Evolutionary conservation across 2,888 invertebrate species (phyloP).

Genomic region (Tipula vernalis): DNA sequence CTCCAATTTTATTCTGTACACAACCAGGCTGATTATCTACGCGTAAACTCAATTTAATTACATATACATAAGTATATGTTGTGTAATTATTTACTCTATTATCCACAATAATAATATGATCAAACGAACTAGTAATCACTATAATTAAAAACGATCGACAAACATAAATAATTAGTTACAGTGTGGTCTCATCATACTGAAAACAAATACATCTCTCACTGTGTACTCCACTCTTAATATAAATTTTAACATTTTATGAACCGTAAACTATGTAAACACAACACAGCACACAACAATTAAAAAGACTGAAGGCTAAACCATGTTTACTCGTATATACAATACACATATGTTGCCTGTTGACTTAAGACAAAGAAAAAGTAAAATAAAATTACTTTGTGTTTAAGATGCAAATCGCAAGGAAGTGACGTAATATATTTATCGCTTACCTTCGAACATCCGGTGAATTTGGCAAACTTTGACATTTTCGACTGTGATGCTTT

Average conservation of each 20-base stretch:
- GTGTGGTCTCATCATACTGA: background rate
- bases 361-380: background rate
- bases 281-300: background rate
- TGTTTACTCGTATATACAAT: background rate
- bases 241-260: background rate
- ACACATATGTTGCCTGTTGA: background rate
- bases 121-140: background rate
- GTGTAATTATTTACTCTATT: too few relatives aligned
- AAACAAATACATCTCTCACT: background rate
- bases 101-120: background rate
- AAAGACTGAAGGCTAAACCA: background rate
- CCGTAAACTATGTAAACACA: background rate
- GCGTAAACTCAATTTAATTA: too few relatives aligned
- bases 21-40: too few relatives aligned
- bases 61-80: too few relatives aligned
- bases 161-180: background rate
- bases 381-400: background rate
- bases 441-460: slow-evolving; percentile 60
- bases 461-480: slow-evolving; percentile 63
- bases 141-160: background rate
- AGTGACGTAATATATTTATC: background rate
- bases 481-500: slow-evolving; percentile 30
- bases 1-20: too few relatives aligned
- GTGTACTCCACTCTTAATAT: background rate
- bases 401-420: slow-evolving; percentile 9